Percentiles rank a stretch among this genome's conserved stretches.
Conservation (phyloP, 2,797 vertebrate genomes). For the Lagocephalus sceleratus region DNA sequence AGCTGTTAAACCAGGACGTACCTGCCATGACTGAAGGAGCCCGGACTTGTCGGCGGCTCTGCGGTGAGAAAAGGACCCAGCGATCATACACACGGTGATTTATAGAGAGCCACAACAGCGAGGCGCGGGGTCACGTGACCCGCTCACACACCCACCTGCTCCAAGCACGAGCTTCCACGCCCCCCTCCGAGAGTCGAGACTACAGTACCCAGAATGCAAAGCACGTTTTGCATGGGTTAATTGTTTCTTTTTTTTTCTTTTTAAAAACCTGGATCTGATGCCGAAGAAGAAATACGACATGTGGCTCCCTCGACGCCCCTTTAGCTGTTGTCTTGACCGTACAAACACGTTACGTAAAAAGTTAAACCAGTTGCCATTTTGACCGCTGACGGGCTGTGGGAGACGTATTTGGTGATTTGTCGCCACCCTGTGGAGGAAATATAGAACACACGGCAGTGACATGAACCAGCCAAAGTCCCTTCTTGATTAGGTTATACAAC, state of each 20-base stretch:
- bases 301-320: not conserved
- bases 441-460: conserved; percentile 1
- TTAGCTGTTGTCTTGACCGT: conserved; percentile 24
- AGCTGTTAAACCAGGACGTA: conserved; percentile 40
- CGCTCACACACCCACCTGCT: conserved; percentile 60
- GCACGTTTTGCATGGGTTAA: too few species aligned
- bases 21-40: conserved; percentile 72
- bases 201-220: not conserved
- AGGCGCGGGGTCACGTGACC: conserved; percentile 65
- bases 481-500: conserved; percentile 37
- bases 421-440: conserved; percentile 50
- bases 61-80: conserved; percentile 41
- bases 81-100: conserved; percentile 54
- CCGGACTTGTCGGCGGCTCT: conserved; percentile 31
- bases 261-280: too few species aligned
- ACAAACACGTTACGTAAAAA: conserved; percentile 8
- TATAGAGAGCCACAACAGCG: conserved; percentile 57
- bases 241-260: too few species aligned
- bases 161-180: conserved; percentile 18
- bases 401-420: conserved; percentile 22
- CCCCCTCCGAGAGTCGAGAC: not conserved
- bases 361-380: conserved; percentile 11
- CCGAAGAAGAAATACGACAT: too few species aligned
- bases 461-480: not conserved
- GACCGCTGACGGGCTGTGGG: not conserved